Conservation (phyloP, 1,140 invertebrate species). For the Ectropis grisescens region DNA sequence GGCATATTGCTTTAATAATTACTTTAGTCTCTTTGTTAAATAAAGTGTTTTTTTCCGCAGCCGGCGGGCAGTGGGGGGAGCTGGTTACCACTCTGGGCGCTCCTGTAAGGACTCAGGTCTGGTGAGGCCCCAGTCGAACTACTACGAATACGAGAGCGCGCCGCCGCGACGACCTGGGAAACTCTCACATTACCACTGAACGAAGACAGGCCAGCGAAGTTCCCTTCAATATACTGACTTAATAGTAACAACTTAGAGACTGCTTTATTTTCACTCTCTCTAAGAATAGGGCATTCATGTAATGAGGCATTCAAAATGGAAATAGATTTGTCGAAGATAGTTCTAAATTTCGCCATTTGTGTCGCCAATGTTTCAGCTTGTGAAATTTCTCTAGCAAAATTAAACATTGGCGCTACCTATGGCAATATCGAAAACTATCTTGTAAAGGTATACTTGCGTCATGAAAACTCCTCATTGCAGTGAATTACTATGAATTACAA, state of each 20-base stretch:
- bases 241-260: neutral
- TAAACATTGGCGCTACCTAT: too few relatives aligned
- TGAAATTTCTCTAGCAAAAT: too few relatives aligned
- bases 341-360: too few relatives aligned
- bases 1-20: too few relatives aligned
- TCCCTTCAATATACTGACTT: neutral
- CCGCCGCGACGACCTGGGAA: constrained; percentile 69
- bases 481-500: neutral
- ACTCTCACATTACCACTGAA: constrained; percentile 78
- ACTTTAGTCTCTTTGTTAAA: too few relatives aligned
- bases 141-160: constrained; percentile 86
- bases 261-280: neutral
- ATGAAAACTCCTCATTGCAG: neutral
- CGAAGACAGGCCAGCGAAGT: neutral
- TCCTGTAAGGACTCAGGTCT: constrained; percentile 73
- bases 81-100: constrained; percentile 83
- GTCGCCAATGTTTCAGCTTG: neutral
- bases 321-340: too few relatives aligned
- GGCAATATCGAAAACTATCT: neutral
- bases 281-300: neutral
- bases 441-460: neutral
- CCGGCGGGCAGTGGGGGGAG: constrained; percentile 71
- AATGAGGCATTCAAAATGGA: neutral
- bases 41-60: too few relatives aligned
- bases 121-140: constrained; percentile 81